phyloP scores from a whole-genome alignment of 2,113 vertebrate genomes.

The Phalacrocorax carbo region DNA sequence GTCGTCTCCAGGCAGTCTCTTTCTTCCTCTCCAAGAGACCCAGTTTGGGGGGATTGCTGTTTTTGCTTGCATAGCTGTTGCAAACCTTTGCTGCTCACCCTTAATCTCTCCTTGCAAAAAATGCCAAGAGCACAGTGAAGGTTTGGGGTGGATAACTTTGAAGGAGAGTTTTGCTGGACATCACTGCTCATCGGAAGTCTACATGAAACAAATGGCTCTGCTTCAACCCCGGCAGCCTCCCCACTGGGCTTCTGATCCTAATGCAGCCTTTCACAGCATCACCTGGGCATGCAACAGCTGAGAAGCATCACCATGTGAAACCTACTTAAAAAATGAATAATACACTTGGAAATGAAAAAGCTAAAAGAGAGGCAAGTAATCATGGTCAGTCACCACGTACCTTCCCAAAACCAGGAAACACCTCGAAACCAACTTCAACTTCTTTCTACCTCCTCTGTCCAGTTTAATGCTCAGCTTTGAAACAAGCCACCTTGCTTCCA shows the following conservation, averaged over 20 bases:
- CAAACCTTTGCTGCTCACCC: neutral
- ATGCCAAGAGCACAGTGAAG: neutral
- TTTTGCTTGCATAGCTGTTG: neutral
- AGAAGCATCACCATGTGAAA: neutral
- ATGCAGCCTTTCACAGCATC: neutral
- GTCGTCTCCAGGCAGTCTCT: neutral
- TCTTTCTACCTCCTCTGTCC: neutral
- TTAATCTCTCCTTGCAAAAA: neutral
- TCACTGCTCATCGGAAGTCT: accelerated
- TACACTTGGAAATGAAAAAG: neutral
- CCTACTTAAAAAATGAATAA: neutral
- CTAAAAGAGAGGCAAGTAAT: neutral
- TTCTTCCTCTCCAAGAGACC: neutral
- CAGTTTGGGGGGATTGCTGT: neutral
- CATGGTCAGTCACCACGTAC: too few species aligned
- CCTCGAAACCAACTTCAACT: neutral
- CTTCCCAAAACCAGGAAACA: neutral
- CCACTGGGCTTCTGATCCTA: neutral
- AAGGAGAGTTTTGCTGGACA: neutral
- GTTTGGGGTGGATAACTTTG: neutral
- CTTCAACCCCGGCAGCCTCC: neutral
- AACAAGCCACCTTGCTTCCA: neutral
- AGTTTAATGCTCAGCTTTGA: neutral
- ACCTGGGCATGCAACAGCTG: neutral
- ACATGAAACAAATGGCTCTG: neutral